Base-by-base conservation (phyloP, 2,888 invertebrate genomes). In the Agrochola litura region DNA sequence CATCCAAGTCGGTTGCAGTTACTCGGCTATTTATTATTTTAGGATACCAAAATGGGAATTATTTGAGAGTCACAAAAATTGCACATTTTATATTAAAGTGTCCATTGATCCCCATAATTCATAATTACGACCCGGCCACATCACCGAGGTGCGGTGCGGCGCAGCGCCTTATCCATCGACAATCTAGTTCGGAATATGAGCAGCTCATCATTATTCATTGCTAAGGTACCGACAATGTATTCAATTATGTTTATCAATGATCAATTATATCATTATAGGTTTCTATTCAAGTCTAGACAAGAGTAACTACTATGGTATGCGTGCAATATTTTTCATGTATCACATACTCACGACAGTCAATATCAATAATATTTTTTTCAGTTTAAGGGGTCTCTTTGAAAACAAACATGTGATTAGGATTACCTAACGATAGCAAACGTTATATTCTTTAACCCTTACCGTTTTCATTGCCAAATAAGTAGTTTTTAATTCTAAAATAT, bases 401-500 rank as follows among this genome's bases (percentile, higher is more conserved):
- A 22, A 67, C 30, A 52, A 67, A 52, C 8, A 66, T 67, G 14
- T 22, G 16, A 67, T 52, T 14, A 49, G 16, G 16, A 67, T 52
- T 14, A 49, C 14, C 6, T 67, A 52, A 2, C 22, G 22, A 52
- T 30, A 54, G 1, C 9, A 68, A 16, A 37, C 10, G 37, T 49
- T 37, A 37, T 52, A 4, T 41, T 56, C 6, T 25, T 25, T 4
- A 52, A 37, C 8, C 8, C 10, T 91, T 82, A 97, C 97, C 96
- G 86, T 91, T 90, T 85, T 94, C 93, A 1, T 95, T 94, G 6
- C 97, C 97, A 72, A 96, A 84, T 10, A 97, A 86, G 83, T 94
- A 97, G 6, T 92, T 91, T 79, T 94, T 95, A 1, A 90, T 88
- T 22, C 94, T 93, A 41, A 97, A 90, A 86, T 97, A 97, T 70